Conservation (phyloP, 2,888 invertebrate species). For the Liodrosophila aerea region DNA sequence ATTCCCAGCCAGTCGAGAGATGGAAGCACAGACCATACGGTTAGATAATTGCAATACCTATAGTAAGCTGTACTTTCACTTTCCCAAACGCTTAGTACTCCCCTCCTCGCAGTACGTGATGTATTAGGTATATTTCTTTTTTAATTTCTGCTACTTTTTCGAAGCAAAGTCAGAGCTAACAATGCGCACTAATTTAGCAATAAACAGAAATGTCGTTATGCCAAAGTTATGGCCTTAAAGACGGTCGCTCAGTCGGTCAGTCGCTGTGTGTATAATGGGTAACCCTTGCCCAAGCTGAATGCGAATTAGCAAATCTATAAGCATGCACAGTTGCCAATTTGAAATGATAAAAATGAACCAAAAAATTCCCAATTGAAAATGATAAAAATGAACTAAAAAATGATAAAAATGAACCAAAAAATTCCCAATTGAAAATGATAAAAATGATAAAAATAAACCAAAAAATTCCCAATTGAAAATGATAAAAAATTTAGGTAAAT, state of each 20-base stretch:
- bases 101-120: neutral
- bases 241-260: slow-evolving; percentile 32
- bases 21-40: slow-evolving; percentile 21
- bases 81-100: slow-evolving; percentile 41
- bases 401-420: no score
- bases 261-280: slow-evolving; percentile 21
- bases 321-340: no score
- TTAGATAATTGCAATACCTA: slow-evolving; percentile 53
- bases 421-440: no score
- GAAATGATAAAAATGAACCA: no score
- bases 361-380: no score
- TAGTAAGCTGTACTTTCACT: slow-evolving; percentile 50
- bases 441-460: no score
- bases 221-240: slow-evolving; percentile 38
- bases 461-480: no score
- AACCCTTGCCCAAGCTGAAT: slow-evolving; percentile 51
- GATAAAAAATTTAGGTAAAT: no score
- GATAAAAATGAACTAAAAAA: no score
- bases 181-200: slow-evolving; percentile 65
- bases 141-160: slow-evolving; percentile 14
- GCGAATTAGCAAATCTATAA: slow-evolving; percentile 55
- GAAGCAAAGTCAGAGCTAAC: slow-evolving; percentile 31
- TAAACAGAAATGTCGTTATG: slow-evolving; percentile 50
- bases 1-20: slow-evolving; percentile 42
- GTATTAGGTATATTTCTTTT: neutral